A percentile compares a stretch with the other conserved stretches of the same genome.
Conservation (phyloP, 2,113 vertebrate genomes). For the Sinosuthora webbiana region DNA sequence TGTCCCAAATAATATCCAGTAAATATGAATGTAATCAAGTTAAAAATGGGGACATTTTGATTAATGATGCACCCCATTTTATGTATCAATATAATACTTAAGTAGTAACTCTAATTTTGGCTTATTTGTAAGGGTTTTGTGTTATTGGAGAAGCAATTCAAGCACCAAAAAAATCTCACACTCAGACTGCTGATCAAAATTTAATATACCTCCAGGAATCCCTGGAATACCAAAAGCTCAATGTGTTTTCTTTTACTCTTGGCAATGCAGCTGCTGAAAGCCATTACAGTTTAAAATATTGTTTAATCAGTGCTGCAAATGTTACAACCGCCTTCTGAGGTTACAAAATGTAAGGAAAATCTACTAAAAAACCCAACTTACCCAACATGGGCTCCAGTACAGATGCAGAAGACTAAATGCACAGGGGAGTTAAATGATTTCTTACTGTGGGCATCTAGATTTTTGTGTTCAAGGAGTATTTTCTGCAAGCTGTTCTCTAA, state of each 20-base stretch:
- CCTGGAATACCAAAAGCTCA: neutral
- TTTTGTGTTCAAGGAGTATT: neutral
- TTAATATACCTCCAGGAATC: neutral
- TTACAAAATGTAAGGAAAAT: neutral
- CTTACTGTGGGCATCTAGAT: neutral
- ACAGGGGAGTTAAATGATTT: neutral
- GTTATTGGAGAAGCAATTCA: neutral
- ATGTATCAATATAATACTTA: neutral
- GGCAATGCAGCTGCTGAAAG: neutral
- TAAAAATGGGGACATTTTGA: neutral
- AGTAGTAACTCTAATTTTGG: neutral
- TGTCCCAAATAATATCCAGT: neutral
- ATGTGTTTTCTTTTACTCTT: neutral
- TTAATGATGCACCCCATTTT: neutral
- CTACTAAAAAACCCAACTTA: neutral
- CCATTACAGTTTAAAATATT: neutral
- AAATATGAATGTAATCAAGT: neutral
- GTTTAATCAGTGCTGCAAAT: neutral
- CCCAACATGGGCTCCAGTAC: neutral
- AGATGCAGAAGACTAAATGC: neutral
- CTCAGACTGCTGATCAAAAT: neutral
- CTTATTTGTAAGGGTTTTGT: neutral
- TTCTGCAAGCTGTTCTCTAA: conserved; percentile 62
- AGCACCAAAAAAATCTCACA: neutral
- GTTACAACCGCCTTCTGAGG: neutral